These are phyloP conservation scores for Oncopeltus fasciatus DNA, from an alignment of 1,140 invertebrate genomes.

Conservation along the genomic window DNA sequence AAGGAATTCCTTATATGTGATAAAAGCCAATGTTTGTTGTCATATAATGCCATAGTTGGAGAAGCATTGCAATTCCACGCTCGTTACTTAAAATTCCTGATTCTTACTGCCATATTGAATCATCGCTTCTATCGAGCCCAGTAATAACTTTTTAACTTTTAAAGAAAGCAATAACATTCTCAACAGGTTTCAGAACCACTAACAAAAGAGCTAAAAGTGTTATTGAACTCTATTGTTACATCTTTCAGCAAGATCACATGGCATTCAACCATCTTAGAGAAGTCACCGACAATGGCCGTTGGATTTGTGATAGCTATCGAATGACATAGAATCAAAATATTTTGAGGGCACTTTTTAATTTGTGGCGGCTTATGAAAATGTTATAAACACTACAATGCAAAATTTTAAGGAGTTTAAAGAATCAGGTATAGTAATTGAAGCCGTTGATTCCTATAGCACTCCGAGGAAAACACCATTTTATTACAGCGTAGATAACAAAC, in stretches of 20 bases:
- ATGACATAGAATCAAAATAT: too few relatives aligned
- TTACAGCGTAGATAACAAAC: not conserved
- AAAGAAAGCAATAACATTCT: not conserved
- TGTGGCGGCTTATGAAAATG: too few relatives aligned
- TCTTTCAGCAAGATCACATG: not conserved
- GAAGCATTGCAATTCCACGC: slow-evolving; percentile 21
- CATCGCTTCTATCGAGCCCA: not conserved
- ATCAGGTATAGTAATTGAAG: not conserved
- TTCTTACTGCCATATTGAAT: slow-evolving; percentile 14
- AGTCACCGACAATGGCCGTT: not conserved
- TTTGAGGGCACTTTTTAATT: too few relatives aligned
- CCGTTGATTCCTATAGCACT: not conserved
- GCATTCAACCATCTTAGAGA: not conserved
- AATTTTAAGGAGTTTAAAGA: not conserved
- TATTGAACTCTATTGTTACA: not conserved
- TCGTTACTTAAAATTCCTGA: slow-evolving; percentile 1
- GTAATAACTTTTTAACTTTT: not conserved
- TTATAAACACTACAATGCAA: too few relatives aligned
- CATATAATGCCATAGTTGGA: slow-evolving; percentile 70
- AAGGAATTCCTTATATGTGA: slow-evolving; percentile 87
- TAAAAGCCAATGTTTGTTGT: slow-evolving; percentile 81
- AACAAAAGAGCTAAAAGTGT: not conserved
- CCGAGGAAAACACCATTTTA: not conserved
- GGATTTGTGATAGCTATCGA: too few relatives aligned
- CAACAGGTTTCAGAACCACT: not conserved